A percentile compares a stretch with the other conserved stretches of the same genome.
phyloP scores from a whole-genome alignment of 2,797 vertebrate species.

The Galaxias olidus region DNA sequence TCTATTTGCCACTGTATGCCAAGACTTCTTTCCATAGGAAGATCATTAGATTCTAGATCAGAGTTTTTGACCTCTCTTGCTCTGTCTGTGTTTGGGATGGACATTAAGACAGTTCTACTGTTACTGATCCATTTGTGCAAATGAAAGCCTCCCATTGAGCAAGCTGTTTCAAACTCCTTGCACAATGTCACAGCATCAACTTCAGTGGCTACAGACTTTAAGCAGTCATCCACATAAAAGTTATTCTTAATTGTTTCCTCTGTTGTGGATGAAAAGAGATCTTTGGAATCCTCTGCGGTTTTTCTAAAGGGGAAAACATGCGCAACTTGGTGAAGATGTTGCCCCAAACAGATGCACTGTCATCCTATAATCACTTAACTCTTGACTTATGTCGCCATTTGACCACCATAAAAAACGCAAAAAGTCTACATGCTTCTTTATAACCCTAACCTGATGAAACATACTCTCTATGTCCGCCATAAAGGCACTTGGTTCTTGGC shows the following conservation, averaged over 20 bases:
- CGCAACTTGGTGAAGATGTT: neutral
- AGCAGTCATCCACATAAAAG: constrained; percentile 1
- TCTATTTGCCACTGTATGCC: constrained; percentile 2
- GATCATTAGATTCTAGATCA: neutral
- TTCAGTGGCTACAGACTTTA: neutral
- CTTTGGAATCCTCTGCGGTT: neutral
- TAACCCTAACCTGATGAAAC: neutral
- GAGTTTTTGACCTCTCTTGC: neutral
- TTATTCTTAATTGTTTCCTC: neutral
- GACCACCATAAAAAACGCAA: neutral
- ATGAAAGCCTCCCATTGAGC: neutral
- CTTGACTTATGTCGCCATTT: neutral
- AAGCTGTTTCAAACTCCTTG: neutral
- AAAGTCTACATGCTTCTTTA: neutral
- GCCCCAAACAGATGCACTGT: neutral
- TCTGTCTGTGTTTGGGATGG: neutral
- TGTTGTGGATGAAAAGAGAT: neutral
- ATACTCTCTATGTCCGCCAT: neutral
- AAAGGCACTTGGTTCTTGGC: neutral
- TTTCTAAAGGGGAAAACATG: neutral
- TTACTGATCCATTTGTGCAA: constrained; percentile 5
- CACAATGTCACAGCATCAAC: neutral
- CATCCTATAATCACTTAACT: neutral
- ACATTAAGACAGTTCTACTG: neutral
- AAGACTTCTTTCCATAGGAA: constrained; percentile 5